Evolutionary conservation across 2,113 vertebrate species (phyloP).

Genomic region (Crocuta crocuta): DNA sequence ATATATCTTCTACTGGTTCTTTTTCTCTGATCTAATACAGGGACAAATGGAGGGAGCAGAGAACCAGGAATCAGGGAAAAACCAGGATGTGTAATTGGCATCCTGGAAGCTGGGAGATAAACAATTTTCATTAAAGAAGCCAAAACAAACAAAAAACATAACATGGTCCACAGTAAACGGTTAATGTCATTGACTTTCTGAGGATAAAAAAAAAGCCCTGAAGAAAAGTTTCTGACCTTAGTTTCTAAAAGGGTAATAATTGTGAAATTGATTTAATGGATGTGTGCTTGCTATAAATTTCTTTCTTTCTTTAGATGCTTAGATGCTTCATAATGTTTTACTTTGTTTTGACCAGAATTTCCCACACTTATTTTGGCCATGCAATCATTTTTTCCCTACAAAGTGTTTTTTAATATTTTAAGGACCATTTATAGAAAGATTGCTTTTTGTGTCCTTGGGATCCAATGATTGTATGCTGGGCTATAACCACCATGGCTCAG

Average conservation of each 20-base stretch:
- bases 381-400: background rate
- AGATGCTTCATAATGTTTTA: slow-evolving; percentile 37
- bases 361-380: background rate
- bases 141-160: background rate
- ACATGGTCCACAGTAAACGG: background rate
- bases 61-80: background rate
- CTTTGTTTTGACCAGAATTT: background rate
- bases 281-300: background rate
- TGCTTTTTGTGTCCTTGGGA: background rate
- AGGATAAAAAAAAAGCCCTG: background rate
- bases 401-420: slow-evolving; percentile 34
- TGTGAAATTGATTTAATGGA: background rate
- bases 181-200: background rate
- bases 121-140: background rate
- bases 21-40: background rate
- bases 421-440: slow-evolving; percentile 17
- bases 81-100: background rate
- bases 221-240: background rate
- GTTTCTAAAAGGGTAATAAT: background rate
- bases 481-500: background rate
- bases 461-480: background rate
- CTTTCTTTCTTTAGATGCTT: background rate
- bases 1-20: background rate
- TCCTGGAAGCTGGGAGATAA: background rate
- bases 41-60: background rate